A percentile compares a stretch with the other conserved stretches of the same genome.
Evolutionary conservation across 2,888 invertebrate genomes (phyloP).

Genomic region (Cheilosia grossa): DNA sequence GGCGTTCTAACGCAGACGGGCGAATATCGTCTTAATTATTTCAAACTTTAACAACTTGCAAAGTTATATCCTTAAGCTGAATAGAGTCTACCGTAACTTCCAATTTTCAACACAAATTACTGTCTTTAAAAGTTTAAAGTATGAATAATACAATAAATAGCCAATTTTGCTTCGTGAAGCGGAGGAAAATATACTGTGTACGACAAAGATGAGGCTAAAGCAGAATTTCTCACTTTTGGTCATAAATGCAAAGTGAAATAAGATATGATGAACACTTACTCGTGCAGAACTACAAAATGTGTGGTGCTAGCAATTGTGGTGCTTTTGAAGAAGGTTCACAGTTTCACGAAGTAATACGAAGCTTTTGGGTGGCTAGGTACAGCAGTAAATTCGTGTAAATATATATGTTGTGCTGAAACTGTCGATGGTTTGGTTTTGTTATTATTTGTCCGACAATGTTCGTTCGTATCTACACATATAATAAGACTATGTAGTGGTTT

Average conservation of each 20-base stretch:
- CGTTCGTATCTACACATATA: too few species aligned
- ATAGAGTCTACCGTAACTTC: slow-evolving; percentile 18
- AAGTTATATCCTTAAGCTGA: slow-evolving; percentile 39
- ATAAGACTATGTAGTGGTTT: too few species aligned
- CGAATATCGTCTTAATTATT: slow-evolving; percentile 47
- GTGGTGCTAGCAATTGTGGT: slow-evolving; percentile 3
- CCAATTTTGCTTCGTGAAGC: slow-evolving; percentile 45
- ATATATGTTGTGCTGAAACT: too few species aligned
- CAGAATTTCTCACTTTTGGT: slow-evolving; percentile 25
- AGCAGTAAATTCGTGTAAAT: too few species aligned
- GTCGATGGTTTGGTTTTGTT: too few species aligned
- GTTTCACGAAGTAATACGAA: not conserved
- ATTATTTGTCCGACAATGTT: too few species aligned
- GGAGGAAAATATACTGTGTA: slow-evolving; percentile 1
- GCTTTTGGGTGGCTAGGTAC: not conserved
- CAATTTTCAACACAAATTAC: slow-evolving; percentile 58
- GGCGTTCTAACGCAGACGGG: slow-evolving; percentile 4
- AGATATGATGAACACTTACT: slow-evolving; percentile 14
- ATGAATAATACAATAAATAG: slow-evolving; percentile 61
- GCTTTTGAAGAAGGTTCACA: slow-evolving; percentile 13
- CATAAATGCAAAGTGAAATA: slow-evolving; percentile 33
- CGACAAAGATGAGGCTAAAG: slow-evolving; percentile 11
- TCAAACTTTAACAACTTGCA: slow-evolving; percentile 40
- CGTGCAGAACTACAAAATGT: slow-evolving; percentile 15
- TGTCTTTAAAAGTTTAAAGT: slow-evolving; percentile 57